Percentiles rank a stretch among this genome's conserved stretches.
Conservation (phyloP, 2,888 invertebrate species). For the Zhuqinia jingwanae region DNA sequence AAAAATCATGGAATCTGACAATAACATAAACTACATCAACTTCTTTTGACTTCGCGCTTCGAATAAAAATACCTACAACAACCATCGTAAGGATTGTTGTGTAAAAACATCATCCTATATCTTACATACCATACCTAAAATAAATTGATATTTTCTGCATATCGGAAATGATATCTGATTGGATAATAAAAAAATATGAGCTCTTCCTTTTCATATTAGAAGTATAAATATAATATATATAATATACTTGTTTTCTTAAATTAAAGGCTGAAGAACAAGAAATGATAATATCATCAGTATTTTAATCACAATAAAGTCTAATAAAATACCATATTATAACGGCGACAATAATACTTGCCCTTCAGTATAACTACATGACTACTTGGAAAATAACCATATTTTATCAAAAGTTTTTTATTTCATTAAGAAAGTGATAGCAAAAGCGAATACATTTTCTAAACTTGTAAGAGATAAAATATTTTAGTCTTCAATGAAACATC, state of each 20-base stretch:
- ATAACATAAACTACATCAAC: slow-evolving; percentile 39
- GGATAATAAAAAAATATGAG: slow-evolving; percentile 50
- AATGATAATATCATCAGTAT: slow-evolving; percentile 41
- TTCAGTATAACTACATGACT: neutral
- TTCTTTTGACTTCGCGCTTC: slow-evolving; percentile 6
- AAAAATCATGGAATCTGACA: slow-evolving; percentile 41
- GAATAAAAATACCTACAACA: slow-evolving; percentile 12
- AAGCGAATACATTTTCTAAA: too few species aligned
- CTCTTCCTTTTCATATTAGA: slow-evolving; percentile 45
- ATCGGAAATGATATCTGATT: slow-evolving; percentile 60
- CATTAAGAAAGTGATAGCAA: slow-evolving; percentile 25
- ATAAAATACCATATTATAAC: neutral
- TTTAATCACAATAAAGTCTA: neutral
- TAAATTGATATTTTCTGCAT: slow-evolving; percentile 52
- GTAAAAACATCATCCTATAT: too few species aligned
- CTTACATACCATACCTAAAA: slow-evolving; percentile 9
- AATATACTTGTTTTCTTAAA: neutral
- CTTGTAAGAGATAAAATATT: too few species aligned
- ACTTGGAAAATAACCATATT: slow-evolving; percentile 33
- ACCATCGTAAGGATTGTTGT: neutral
- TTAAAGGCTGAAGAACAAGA: slow-evolving; percentile 47
- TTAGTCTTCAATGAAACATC: too few species aligned
- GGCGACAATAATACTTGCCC: slow-evolving; percentile 48
- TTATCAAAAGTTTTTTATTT: neutral
- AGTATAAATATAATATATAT: too few species aligned